Evolutionary conservation across 2,888 invertebrate genomes (phyloP).

Genomic region (Celastrina argiolus): DNA sequence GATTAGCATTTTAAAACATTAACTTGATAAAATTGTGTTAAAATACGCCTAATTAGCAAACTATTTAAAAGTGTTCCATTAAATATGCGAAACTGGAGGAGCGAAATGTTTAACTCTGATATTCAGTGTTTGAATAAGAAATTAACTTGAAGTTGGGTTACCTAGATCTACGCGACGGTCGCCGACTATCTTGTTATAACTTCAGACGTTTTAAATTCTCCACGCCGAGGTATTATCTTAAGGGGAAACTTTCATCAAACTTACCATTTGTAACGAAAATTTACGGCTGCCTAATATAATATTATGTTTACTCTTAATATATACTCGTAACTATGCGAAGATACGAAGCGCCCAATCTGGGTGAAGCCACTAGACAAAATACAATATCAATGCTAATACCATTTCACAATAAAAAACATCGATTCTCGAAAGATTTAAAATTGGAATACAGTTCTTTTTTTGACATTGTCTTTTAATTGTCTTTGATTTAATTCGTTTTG

Average conservation of each 20-base stretch:
- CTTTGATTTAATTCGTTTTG: no score
- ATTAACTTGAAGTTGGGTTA: constrained; percentile 12
- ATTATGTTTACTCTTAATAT: no score
- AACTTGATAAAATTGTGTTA: neutral
- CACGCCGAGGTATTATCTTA: neutral
- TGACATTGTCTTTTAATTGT: no score
- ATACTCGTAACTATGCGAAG: no score
- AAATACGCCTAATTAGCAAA: neutral
- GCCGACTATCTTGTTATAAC: constrained; percentile 7
- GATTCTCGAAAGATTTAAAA: no score
- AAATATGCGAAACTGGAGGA: neutral
- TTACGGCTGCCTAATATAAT: neutral
- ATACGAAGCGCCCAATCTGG: no score
- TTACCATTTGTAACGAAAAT: neutral
- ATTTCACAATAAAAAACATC: no score
- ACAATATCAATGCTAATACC: no score
- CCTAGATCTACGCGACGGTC: neutral
- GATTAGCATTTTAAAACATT: no score
- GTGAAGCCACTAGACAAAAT: no score
- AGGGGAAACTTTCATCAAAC: neutral
- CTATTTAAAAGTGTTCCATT: neutral
- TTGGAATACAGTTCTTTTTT: no score
- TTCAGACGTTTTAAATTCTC: neutral
- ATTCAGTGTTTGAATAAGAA: constrained; percentile 2
- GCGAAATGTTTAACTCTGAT: neutral